phyloP scores from a whole-genome alignment of 2,797 vertebrate species.

The Muscicapa comitata region DNA sequence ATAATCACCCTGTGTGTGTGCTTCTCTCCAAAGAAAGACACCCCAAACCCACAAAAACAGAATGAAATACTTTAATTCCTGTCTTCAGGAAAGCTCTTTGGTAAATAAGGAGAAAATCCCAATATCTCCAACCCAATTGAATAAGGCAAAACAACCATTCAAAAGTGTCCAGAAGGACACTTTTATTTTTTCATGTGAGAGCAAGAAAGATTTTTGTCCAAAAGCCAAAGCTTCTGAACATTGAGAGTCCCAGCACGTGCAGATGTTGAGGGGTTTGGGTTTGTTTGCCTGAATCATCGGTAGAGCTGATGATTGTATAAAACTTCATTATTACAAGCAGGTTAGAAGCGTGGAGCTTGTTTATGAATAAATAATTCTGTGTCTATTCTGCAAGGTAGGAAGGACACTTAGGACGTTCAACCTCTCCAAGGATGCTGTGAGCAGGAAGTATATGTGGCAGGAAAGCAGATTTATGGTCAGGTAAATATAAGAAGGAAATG shows the following conservation, averaged over 20 bases:
- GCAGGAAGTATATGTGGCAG: background rate
- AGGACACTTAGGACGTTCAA: constrained; percentile 2
- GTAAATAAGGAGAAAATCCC: background rate
- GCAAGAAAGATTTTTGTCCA: background rate
- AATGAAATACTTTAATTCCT: background rate
- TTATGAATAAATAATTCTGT: constrained; percentile 49
- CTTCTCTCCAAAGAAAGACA: background rate
- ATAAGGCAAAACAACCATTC: background rate
- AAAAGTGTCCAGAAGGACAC: background rate
- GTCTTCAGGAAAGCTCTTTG: background rate
- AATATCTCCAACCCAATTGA: background rate
- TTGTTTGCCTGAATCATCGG: background rate
- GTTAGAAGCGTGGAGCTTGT: constrained; percentile 18
- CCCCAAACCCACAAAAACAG: accelerated
- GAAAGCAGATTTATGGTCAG: background rate
- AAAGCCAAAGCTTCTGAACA: background rate
- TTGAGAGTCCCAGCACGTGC: background rate
- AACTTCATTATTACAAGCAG: constrained; percentile 51
- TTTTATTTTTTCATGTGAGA: background rate
- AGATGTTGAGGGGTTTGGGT: background rate
- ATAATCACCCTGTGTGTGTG: background rate
- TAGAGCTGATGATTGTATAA: background rate
- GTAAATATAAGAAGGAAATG: background rate
- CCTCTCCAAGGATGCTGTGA: background rate
- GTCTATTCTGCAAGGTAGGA: background rate